phyloP scores from a whole-genome alignment of 2,888 invertebrate species.

The Pseudanteris insignis region DNA sequence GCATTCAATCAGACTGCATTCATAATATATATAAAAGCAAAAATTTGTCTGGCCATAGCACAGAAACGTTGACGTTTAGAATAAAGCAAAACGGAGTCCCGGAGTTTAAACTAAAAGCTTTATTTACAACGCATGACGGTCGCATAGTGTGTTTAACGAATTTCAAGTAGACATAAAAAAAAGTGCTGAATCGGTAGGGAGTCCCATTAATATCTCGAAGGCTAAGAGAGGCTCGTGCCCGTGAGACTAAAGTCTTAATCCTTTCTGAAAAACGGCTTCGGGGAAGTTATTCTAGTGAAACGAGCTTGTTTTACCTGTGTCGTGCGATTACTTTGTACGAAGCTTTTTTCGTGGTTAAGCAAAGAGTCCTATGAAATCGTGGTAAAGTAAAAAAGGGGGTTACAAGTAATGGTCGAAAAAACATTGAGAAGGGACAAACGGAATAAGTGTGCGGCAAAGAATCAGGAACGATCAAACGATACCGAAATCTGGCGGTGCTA shows the following conservation, averaged over 20 bases:
- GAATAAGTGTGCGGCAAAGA: slow-evolving; percentile 5
- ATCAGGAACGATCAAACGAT: slow-evolving; percentile 21
- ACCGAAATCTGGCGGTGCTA: slow-evolving; percentile 12
- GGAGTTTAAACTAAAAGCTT: too few species aligned
- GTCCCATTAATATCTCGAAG: slow-evolving; percentile 47
- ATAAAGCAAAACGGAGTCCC: too few species aligned
- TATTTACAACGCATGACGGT: too few species aligned
- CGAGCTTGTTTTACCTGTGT: slow-evolving; percentile 29
- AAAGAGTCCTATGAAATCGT: slow-evolving; percentile 21
- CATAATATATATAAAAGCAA: too few species aligned
- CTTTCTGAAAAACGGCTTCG: slow-evolving; percentile 46
- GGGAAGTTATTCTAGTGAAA: slow-evolving; percentile 40
- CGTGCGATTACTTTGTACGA: slow-evolving; percentile 24
- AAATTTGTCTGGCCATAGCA: too few species aligned
- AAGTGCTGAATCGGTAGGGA: slow-evolving; percentile 42
- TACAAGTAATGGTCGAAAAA: slow-evolving; percentile 25
- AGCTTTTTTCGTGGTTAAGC: slow-evolving; percentile 10
- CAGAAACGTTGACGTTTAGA: too few species aligned
- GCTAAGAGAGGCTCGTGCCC: slow-evolving; percentile 37
- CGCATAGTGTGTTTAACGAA: slow-evolving; percentile 22
- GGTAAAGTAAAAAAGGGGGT: slow-evolving; percentile 18
- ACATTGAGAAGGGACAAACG: slow-evolving; percentile 5
- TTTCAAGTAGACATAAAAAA: slow-evolving; percentile 25
- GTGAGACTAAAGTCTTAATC: slow-evolving; percentile 48
- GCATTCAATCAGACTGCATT: too few species aligned